Evolutionary conservation across 2,888 invertebrate genomes (phyloP).

Genomic region (Meiosimyza decipiens): DNA sequence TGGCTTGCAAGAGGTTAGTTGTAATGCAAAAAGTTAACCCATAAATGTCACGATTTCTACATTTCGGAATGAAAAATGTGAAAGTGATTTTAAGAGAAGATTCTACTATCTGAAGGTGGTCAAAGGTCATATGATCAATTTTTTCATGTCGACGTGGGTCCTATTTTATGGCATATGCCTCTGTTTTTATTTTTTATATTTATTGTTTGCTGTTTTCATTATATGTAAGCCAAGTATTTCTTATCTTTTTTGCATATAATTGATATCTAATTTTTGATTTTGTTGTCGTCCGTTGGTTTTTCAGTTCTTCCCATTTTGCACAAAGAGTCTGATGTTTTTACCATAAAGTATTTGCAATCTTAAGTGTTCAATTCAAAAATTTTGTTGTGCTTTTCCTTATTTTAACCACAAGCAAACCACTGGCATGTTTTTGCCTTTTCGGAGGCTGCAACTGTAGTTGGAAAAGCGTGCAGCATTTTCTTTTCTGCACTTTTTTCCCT

Average conservation of each 20-base stretch:
- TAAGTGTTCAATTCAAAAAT: background rate
- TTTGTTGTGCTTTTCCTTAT: background rate
- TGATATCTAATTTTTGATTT: background rate
- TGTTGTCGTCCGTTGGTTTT: background rate
- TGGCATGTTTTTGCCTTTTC: background rate
- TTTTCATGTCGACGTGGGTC: no score
- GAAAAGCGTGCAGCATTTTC: no score
- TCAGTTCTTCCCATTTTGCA: background rate
- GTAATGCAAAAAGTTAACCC: no score
- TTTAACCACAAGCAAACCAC: background rate
- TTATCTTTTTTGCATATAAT: background rate
- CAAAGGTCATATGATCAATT: no score
- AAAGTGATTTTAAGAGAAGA: no score
- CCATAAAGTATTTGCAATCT: background rate
- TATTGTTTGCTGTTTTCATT: background rate
- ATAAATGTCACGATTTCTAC: no score
- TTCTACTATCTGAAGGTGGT: no score
- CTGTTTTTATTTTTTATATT: no score
- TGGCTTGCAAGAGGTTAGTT: no score
- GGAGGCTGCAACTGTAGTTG: background rate
- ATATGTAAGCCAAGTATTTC: conserved; percentile 7
- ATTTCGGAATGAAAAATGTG: no score
- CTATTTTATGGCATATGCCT: no score
- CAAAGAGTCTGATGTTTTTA: background rate
- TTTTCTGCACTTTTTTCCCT: background rate